These are phyloP conservation scores for Gymnoscopelus microlampas DNA, from an alignment of 2,797 vertebrate genomes.

Conservation along the genomic window DNA sequence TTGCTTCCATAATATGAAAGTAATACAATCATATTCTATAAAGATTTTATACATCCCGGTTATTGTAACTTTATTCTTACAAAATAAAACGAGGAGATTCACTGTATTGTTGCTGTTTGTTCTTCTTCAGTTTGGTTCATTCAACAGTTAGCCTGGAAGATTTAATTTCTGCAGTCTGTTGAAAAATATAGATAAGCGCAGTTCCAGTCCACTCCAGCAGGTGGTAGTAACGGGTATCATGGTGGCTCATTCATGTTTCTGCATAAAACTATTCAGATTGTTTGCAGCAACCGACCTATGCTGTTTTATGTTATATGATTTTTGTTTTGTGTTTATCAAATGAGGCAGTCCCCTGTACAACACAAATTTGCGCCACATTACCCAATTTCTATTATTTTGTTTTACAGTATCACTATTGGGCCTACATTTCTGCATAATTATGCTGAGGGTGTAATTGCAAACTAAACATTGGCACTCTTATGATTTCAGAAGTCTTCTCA, in stretches of 20 bases:
- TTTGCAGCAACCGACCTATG: too few relatives aligned
- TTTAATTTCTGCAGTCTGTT: slow-evolving; percentile 2
- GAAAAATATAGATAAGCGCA: not conserved
- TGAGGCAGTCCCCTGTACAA: too few relatives aligned
- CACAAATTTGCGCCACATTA: too few relatives aligned
- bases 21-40: not conserved
- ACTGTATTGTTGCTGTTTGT: not conserved
- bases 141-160: not conserved
- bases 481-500: slow-evolving; percentile 1
- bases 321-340: too few relatives aligned
- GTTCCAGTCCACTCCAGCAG: slow-evolving; percentile 49
- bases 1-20: slow-evolving; percentile 1
- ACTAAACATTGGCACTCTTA: not conserved
- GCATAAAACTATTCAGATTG: slow-evolving; percentile 17
- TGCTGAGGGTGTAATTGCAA: not conserved
- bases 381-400: not conserved
- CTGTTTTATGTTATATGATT: too few relatives aligned
- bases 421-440: not conserved
- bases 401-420: not conserved
- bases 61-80: slow-evolving; percentile 6
- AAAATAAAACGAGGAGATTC: slow-evolving; percentile 40
- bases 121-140: not conserved
- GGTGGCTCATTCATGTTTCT: slow-evolving; percentile 34
- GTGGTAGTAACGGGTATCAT: slow-evolving; percentile 49
- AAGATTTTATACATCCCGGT: slow-evolving; percentile 12